phyloP scores from a whole-genome alignment of 1,140 invertebrate genomes.

The Brachionus paranguensis region DNA sequence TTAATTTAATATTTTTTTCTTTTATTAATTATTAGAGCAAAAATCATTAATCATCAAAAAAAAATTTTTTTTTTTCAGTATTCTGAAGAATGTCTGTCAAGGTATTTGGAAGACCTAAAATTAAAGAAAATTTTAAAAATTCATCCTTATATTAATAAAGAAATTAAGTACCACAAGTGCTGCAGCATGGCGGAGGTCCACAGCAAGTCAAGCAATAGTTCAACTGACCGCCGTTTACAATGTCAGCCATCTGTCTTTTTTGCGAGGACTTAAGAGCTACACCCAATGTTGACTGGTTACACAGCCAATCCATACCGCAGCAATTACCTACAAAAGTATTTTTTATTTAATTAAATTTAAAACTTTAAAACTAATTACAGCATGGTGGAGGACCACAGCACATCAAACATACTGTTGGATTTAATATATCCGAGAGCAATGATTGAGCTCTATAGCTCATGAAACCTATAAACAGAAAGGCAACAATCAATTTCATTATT shows the following conservation, averaged over 20 bases:
- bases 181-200: background rate
- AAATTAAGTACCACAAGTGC: background rate
- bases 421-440: background rate
- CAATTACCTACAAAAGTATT: background rate
- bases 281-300: background rate
- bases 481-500: too few relatives aligned
- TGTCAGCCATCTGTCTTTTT: background rate
- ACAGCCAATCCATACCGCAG: background rate
- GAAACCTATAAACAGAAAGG: background rate
- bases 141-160: background rate
- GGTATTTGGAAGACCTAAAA: too few relatives aligned
- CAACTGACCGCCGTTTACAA: background rate
- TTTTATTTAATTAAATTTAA: background rate
- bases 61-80: too few relatives aligned
- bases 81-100: too few relatives aligned
- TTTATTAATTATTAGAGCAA: too few relatives aligned
- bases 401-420: background rate
- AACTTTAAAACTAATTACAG: background rate
- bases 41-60: too few relatives aligned
- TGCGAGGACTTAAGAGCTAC: background rate
- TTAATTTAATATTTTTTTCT: too few relatives aligned
- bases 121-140: too few relatives aligned
- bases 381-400: background rate
- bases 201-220: background rate
- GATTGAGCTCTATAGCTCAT: background rate